phyloP scores from a whole-genome alignment of 1,140 invertebrate species.

The Neodiprion lecontei region DNA sequence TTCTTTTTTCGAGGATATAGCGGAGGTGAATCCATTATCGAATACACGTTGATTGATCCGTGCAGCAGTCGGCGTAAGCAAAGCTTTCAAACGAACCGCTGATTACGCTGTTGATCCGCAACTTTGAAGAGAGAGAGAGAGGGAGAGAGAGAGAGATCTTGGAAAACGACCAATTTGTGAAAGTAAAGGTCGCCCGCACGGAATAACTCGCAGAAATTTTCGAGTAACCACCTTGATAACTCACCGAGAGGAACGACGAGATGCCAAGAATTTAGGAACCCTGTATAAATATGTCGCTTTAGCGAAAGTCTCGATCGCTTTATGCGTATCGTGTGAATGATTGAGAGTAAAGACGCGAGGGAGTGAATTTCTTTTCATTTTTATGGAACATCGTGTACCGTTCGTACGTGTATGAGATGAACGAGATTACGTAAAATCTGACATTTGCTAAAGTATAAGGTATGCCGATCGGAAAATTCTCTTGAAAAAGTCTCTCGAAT shows the following conservation, averaged over 20 bases:
- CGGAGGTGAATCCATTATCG: no score
- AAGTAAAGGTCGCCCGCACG: conserved; percentile 16
- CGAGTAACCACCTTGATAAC: neutral
- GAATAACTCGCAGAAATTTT: neutral
- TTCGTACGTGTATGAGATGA: no score
- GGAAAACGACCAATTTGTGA: conserved; percentile 29
- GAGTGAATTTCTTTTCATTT: neutral
- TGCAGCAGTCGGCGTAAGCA: no score
- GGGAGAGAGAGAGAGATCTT: conserved; percentile 6
- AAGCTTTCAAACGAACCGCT: no score
- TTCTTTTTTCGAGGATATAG: conserved; percentile 16
- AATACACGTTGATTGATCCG: no score
- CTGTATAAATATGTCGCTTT: conserved; percentile 13
- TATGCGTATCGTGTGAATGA: neutral
- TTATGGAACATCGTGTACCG: neutral
- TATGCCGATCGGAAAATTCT: no score
- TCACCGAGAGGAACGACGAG: neutral
- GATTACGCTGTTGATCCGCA: neutral
- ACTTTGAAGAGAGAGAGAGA: neutral
- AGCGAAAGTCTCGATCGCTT: no score
- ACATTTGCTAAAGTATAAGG: no score
- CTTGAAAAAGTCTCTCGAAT: no score
- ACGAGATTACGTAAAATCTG: no score
- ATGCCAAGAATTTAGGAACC: conserved; percentile 14
- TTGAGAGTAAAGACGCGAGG: neutral